These are phyloP conservation scores for Lota lota DNA, from an alignment of 2,113 vertebrate species.

Conservation along the genomic window DNA sequence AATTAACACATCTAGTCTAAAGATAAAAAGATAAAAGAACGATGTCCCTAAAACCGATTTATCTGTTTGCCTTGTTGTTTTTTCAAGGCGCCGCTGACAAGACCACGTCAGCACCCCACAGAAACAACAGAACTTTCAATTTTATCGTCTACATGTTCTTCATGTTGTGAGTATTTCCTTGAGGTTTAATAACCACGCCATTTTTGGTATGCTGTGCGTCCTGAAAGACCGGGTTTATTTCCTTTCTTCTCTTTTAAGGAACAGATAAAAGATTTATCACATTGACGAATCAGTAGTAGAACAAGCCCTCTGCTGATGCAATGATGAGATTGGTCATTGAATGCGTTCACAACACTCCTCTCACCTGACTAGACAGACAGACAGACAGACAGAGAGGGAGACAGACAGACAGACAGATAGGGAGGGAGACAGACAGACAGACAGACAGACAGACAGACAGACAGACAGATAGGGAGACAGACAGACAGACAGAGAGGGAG, in stretches of 20 bases:
- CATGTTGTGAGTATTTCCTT: conserved; percentile 75
- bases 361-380: too few species aligned
- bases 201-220: conserved; percentile 31
- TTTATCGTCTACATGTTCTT: conserved; percentile 69
- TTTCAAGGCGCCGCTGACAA: conserved; percentile 21
- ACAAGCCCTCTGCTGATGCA: not conserved
- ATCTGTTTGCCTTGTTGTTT: too few species aligned
- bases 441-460: too few species aligned
- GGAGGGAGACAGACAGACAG: too few species aligned
- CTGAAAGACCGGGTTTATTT: conserved; percentile 5
- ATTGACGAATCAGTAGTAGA: not conserved
- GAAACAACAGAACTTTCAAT: conserved; percentile 35
- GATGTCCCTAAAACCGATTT: conserved; percentile 45
- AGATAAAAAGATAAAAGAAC: not conserved
- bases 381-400: too few species aligned
- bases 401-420: too few species aligned
- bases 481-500: too few species aligned
- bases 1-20: not conserved
- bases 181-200: too few species aligned
- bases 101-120: too few species aligned
- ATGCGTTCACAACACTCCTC: too few species aligned
- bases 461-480: too few species aligned
- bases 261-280: not conserved
- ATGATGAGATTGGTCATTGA: not conserved
- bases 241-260: not conserved